phyloP scores from a whole-genome alignment of 2,888 invertebrate genomes.

The Epicampocera succincta region DNA sequence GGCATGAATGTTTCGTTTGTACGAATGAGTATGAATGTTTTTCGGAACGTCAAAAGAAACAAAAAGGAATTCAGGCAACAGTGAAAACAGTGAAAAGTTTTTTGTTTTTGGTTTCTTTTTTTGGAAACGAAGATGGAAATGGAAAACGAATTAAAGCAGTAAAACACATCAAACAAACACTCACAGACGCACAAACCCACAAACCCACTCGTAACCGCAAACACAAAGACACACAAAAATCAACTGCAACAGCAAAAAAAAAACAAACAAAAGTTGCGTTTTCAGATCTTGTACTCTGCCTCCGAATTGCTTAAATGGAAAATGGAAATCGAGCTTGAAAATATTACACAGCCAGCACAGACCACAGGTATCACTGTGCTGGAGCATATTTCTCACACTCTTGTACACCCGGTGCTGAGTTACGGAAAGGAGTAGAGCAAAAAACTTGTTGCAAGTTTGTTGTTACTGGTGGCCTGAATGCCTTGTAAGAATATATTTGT shows the following conservation, averaged over 20 bases:
- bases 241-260: conserved; percentile 64
- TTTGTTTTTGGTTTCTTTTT: background rate
- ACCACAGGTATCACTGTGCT: background rate
- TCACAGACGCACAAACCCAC: background rate
- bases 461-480: background rate
- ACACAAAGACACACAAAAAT: conserved; percentile 39
- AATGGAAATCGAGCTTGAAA: conserved; percentile 44
- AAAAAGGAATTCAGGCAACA: conserved; percentile 59
- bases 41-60: background rate
- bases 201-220: background rate
- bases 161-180: background rate
- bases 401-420: background rate
- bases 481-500: no score
- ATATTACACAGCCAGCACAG: background rate
- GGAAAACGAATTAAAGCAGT: conserved; percentile 29
- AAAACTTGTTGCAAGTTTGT: background rate
- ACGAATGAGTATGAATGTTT: conserved; percentile 49
- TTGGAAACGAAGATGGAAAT: conserved; percentile 30
- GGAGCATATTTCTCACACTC: conserved; percentile 1
- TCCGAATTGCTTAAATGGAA: conserved; percentile 26
- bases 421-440: background rate
- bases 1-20: conserved; percentile 44
- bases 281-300: conserved; percentile 26
- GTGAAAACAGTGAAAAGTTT: conserved; percentile 53
- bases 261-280: background rate